phyloP scores from a whole-genome alignment of 2,888 invertebrate species.

The Scrobipalpa costella region DNA sequence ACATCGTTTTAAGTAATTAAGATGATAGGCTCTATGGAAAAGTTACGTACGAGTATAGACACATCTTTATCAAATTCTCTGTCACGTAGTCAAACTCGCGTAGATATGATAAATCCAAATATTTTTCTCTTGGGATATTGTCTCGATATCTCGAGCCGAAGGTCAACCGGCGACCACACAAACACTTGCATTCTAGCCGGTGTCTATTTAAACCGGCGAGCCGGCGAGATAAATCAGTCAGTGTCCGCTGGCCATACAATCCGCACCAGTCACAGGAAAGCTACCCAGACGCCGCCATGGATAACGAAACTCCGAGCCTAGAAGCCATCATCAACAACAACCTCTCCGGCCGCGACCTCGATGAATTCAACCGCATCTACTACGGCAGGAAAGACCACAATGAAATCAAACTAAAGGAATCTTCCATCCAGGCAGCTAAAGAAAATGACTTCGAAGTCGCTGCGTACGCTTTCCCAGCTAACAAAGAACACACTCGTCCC shows the following conservation, averaged over 20 bases:
- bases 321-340: slow-evolving; percentile 70
- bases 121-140: slow-evolving; percentile 57
- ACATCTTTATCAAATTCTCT: slow-evolving; percentile 14
- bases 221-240: slow-evolving; percentile 47
- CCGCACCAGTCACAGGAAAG: neutral
- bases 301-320: slow-evolving; percentile 70
- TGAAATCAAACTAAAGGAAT: slow-evolving; percentile 66
- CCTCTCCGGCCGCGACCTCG: slow-evolving; percentile 66
- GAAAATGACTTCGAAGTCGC: slow-evolving; percentile 79
- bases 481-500: slow-evolving; percentile 79
- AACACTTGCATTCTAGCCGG: slow-evolving; percentile 47
- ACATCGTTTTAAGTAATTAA: no score
- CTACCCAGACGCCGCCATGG: slow-evolving; percentile 52
- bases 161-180: slow-evolving; percentile 55
- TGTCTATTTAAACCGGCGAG: slow-evolving; percentile 56
- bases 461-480: slow-evolving; percentile 72
- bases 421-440: slow-evolving; percentile 78
- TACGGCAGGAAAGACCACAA: slow-evolving; percentile 66
- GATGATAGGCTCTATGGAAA: neutral
- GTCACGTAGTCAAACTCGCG: slow-evolving; percentile 40
- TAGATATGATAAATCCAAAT: slow-evolving; percentile 54
- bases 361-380: slow-evolving; percentile 74
- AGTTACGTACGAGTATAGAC: neutral
- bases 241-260: slow-evolving; percentile 35
- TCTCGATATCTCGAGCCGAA: slow-evolving; percentile 65